Evolutionary conservation across 2,113 vertebrate species (phyloP), one percentile per base, ranked within the genome.

Genomic region (Lathamus discolor): DNA sequence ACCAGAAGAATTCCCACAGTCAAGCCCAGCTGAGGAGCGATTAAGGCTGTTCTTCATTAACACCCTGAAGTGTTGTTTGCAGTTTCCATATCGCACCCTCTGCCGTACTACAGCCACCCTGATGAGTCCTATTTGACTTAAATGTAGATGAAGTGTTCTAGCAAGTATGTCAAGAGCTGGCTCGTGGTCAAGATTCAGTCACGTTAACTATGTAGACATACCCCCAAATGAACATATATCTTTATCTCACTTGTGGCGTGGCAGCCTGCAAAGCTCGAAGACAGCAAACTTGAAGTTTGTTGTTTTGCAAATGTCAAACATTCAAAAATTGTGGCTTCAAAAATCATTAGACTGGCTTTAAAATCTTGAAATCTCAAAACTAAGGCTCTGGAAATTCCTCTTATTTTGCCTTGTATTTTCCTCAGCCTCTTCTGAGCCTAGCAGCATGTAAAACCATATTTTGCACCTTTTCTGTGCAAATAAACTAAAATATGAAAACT

Each of bases 31-130:
- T n/a, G 24, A 31, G 51, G 37, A 75, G 55, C 67, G 37, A 55
- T 88, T 55, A 74, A 72, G 73, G 69, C 77, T 89, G 66, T 52
- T 91, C 77, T 87, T 75, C 48, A 19, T 92, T 95, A 93, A 64
- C 77, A 92, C 89, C 86, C 92, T 51, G 29, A 78, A 72, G 66
- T 68, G 80, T 13, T 80, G 57, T 84, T 93, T 84, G 77, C 44
- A 68, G 77, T 92, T 94, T 75, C 20, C 52, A 89, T 18, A 80
- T 94, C 89, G 18, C 62, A 78, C 43, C 7, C 23, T 77, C 88
- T 94, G 73, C 80, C 20, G 2, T 67, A 35, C 39, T 6, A 0
- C 29, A 86, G 59, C 73, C 55, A 68, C 39, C 23, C 52, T 5
- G 15, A 9, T 55, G 51, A 93, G 48, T 44, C 23, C 46, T 75